phyloP scores from a whole-genome alignment of 2,797 vertebrate species.

The Masticophis lateralis region DNA sequence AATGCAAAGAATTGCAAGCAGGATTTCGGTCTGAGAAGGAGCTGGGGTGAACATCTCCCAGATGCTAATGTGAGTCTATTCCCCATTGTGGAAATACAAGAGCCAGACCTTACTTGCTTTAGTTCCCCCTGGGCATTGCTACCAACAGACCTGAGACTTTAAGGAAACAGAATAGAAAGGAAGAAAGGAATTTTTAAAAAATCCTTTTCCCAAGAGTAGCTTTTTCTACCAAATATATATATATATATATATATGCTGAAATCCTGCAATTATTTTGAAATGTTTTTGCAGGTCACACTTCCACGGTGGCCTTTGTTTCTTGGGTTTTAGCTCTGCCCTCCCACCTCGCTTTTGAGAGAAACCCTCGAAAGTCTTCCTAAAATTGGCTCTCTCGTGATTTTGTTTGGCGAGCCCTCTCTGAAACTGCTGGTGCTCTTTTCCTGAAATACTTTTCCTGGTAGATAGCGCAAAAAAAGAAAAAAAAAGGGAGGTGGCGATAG shows the following conservation, averaged over 20 bases:
- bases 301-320: constrained; percentile 41
- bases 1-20: background rate
- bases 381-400: constrained; percentile 62
- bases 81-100: background rate
- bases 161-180: background rate
- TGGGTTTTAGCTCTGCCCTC: constrained; percentile 29
- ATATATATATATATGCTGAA: background rate
- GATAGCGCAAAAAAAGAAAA: constrained; percentile 47
- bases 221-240: too few relatives aligned
- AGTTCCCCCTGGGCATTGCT: background rate
- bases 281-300: constrained; percentile 53
- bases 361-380: constrained; percentile 39
- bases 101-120: background rate
- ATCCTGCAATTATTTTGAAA: background rate
- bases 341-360: constrained; percentile 26
- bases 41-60: background rate
- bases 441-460: constrained; percentile 69
- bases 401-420: constrained; percentile 62
- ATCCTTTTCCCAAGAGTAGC: background rate
- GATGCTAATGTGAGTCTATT: background rate
- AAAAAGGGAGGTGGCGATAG: constrained; percentile 36
- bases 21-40: background rate
- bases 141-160: background rate
- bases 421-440: constrained; percentile 71
- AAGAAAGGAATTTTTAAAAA: background rate